Evolutionary conservation across 92 coral and sea anemone species (phyloP), one percentile per base, ranked within the genome.

Genomic region (Scolanthus callimorphus): DNA sequence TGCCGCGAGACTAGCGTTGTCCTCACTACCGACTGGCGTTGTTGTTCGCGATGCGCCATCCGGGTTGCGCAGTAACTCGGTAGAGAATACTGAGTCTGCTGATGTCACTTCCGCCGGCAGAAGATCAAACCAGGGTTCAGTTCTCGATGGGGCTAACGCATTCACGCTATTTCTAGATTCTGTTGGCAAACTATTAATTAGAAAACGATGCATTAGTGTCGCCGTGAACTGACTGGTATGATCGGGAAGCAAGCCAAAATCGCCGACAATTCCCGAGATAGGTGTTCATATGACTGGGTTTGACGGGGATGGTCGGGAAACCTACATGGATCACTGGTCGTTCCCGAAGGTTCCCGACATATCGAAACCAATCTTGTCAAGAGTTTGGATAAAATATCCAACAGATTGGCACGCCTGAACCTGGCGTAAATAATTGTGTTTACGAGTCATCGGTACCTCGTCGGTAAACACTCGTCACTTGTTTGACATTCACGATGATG

Each of bases 401-500:
- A n/a, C n/a, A n/a, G n/a, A n/a, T n/a, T n/a, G n/a, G n/a, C n/a
- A n/a, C n/a, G n/a, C n/a, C n/a, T n/a, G n/a, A n/a, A n/a, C n/a
- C n/a, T n/a, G n/a, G n/a, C n/a, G n/a, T n/a, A n/a, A n/a, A n/a
- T n/a, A n/a, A n/a, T n/a, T n/a, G n/a, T n/a, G n/a, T n/a, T n/a
- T n/a, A n/a, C n/a, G n/a, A n/a, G n/a, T n/a, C n/a, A n/a, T n/a
- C n/a, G n/a, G n/a, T n/a, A n/a, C n/a, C n/a, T n/a, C n/a, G n/a
- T 68, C 46, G 75, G 17, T 27, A 59, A 39, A 49, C 69, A 62
- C 41, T 74, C 68, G 29, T 11, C 31, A 39, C 82, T 81, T n/a
- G 87, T 81, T 39, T 81, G 87, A 49, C 87, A 81, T 62, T 74
- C 82, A n/a, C 65, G 67, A 51, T 81, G 43, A 17, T 72, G 38